Percentiles rank a stretch among this genome's conserved stretches.
Conservation (phyloP, 2,113 vertebrate species). For the Helogale parvula region DNA sequence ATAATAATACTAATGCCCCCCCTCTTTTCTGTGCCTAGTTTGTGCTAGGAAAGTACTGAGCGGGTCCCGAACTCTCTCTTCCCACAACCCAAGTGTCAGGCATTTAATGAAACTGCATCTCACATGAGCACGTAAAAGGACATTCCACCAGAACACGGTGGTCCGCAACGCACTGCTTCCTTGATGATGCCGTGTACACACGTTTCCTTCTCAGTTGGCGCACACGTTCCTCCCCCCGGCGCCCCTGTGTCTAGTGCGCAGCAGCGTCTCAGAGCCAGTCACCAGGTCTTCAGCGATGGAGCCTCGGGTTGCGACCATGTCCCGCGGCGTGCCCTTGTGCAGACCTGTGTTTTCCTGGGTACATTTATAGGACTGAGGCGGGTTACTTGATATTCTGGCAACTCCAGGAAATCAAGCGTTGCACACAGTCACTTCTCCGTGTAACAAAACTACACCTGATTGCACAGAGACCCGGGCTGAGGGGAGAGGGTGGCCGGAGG, state of each 20-base stretch:
- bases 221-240: not conserved
- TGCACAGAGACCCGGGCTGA: not conserved
- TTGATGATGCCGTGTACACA: rapidly evolving
- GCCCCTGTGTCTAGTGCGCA: too few species aligned
- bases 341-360: not conserved
- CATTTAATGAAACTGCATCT: not conserved
- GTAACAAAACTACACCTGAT: rapidly evolving
- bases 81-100: rapidly evolving
- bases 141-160: rapidly evolving
- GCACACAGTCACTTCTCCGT: too few species aligned
- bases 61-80: not conserved
- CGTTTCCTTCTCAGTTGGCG: not conserved
- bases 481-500: rapidly evolving
- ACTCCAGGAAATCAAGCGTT: not conserved
- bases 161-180: not conserved
- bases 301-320: too few species aligned
- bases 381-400: not conserved
- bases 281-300: not conserved
- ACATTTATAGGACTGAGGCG: not conserved
- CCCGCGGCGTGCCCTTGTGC: too few species aligned
- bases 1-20: not conserved
- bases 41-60: not conserved
- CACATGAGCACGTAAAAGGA: rapidly evolving
- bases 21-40: not conserved
- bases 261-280: rapidly evolving